Conservation (phyloP, 2,113 vertebrate species). For the Oreocharis arfaki region DNA sequence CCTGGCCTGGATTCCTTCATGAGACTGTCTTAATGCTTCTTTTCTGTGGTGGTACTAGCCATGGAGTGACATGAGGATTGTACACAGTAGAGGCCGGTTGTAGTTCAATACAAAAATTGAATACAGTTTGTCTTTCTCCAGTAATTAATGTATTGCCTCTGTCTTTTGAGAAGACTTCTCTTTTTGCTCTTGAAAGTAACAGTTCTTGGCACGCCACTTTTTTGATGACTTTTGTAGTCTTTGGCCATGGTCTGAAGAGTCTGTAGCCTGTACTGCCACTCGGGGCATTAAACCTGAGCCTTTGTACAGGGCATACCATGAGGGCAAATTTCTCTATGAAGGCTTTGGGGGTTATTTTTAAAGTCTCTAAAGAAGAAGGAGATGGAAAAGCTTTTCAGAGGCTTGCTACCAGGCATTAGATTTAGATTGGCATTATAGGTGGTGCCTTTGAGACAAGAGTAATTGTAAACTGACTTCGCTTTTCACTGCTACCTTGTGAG, state of each 20-base stretch:
- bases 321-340: background rate
- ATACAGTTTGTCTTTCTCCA: background rate
- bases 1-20: background rate
- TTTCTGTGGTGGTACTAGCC: background rate
- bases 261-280: background rate
- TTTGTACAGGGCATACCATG: rapidly evolving
- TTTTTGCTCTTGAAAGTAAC: background rate
- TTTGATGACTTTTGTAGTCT: background rate
- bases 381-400: background rate
- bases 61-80: background rate
- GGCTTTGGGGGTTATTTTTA: background rate
- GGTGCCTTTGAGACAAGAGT: background rate
- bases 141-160: background rate
- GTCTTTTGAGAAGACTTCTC: background rate
- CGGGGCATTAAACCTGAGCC: background rate
- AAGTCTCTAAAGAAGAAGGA: background rate
- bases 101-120: background rate
- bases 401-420: background rate
- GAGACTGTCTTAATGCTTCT: background rate
- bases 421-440: background rate
- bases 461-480: background rate
- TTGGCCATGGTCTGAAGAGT: background rate
- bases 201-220: background rate
- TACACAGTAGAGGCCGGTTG: rapidly evolving
- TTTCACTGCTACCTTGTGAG: background rate